Evolutionary conservation across 2,113 vertebrate genomes (phyloP).

Genomic region (Nothoprocta pentlandii): DNA sequence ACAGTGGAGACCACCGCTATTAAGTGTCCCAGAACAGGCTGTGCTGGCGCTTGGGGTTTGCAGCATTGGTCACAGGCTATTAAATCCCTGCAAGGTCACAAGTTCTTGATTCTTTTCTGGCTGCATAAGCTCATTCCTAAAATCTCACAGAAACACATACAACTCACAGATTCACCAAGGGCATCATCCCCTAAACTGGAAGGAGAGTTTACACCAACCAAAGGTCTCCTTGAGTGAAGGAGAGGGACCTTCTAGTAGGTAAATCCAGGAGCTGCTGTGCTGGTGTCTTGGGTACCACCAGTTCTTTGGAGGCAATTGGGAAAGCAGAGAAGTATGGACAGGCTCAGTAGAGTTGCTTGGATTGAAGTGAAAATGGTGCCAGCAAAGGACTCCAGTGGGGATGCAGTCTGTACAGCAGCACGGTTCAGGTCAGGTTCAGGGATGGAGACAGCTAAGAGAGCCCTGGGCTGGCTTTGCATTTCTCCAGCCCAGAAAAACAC

Average conservation of each 20-base stretch:
- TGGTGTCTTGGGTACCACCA: too few relatives aligned
- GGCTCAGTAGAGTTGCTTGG: too few relatives aligned
- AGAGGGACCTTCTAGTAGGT: not conserved
- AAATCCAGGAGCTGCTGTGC: too few relatives aligned
- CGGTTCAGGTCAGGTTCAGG: too few relatives aligned
- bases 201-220: not conserved
- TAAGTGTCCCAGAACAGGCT: not conserved
- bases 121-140: not conserved
- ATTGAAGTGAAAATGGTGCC: too few relatives aligned
- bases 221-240: rapidly evolving
- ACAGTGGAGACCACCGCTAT: not conserved
- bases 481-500: not conserved
- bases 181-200: not conserved
- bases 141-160: not conserved
- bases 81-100: not conserved
- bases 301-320: too few relatives aligned
- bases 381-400: too few relatives aligned
- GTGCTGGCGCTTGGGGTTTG: slow-evolving; percentile 38
- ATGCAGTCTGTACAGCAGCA: too few relatives aligned
- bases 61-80: slow-evolving; percentile 42
- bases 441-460: too few relatives aligned
- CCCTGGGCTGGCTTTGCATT: not conserved
- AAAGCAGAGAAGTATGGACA: too few relatives aligned
- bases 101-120: not conserved
- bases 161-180: not conserved